Evolutionary conservation across 2,888 invertebrate species (phyloP).

Genomic region (Macroteleia sp.): DNA sequence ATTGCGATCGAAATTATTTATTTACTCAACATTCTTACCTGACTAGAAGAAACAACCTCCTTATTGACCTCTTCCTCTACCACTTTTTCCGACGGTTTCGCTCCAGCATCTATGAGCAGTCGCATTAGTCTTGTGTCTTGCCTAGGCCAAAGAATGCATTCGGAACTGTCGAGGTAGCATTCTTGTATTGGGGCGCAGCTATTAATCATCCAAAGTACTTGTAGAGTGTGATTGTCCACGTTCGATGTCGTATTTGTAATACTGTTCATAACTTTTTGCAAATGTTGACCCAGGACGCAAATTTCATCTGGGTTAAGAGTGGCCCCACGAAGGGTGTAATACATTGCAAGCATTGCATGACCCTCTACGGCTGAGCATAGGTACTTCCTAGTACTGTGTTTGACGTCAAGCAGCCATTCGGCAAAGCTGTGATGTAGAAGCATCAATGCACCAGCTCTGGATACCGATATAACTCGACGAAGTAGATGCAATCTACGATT

Average conservation of each 20-base stretch:
- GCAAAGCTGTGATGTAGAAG: conserved; percentile 98
- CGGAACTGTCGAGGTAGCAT: conserved; percentile 80
- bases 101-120: conserved; percentile 91
- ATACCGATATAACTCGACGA: conserved; percentile 87
- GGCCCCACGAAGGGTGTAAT: conserved; percentile 89
- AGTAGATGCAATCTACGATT: conserved; percentile 90
- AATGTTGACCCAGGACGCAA: conserved; percentile 87
- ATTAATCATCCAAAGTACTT: conserved; percentile 90
- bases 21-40: conserved; percentile 75
- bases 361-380: conserved; percentile 94
- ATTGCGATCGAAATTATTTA: no score
- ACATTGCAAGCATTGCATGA: conserved; percentile 94
- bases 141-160: conserved; percentile 83
- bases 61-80: conserved; percentile 81
- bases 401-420: conserved; percentile 98
- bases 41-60: conserved; percentile 81
- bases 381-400: conserved; percentile 97
- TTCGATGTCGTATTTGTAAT: conserved; percentile 75
- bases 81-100: conserved; percentile 84
- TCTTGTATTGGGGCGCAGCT: conserved; percentile 85
- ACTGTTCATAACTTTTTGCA: conserved; percentile 78
- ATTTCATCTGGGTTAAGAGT: conserved; percentile 90
- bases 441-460: conserved; percentile 87
- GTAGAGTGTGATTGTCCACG: conserved; percentile 88
- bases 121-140: conserved; percentile 89